phyloP scores from a whole-genome alignment of 2,888 invertebrate genomes.

The Bibio marci region DNA sequence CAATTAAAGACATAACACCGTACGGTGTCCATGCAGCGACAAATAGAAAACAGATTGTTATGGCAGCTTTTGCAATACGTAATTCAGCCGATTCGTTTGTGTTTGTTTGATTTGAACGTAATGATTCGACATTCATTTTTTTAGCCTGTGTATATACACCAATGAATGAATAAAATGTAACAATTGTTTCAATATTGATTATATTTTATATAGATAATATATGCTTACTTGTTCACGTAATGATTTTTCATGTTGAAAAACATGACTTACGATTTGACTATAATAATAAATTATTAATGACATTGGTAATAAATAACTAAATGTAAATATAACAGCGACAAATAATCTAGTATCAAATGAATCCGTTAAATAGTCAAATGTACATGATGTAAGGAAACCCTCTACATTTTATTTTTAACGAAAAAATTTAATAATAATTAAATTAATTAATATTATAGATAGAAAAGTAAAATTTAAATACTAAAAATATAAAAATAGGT shows the following conservation, averaged over 20 bases:
- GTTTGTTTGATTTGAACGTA: conserved; percentile 45
- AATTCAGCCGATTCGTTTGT: conserved; percentile 56
- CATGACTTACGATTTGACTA: conserved; percentile 72
- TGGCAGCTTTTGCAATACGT: conserved; percentile 73
- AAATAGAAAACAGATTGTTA: conserved; percentile 70
- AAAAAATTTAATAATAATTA: no score
- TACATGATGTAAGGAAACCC: conserved; percentile 76
- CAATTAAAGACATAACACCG: conserved; percentile 44
- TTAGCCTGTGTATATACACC: conserved; percentile 48
- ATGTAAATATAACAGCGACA: conserved; percentile 56
- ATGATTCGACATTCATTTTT: conserved; percentile 80
- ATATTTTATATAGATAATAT: conserved; percentile 22
- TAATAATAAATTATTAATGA: conserved; percentile 64
- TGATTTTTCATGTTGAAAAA: conserved; percentile 72
- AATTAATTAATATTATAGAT: no score
- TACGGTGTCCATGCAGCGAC: conserved; percentile 85
- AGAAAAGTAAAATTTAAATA: no score
- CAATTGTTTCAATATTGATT: not conserved
- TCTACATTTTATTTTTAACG: no score
- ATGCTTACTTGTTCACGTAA: conserved; percentile 42
- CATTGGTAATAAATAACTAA: conserved; percentile 65
- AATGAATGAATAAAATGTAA: not conserved
- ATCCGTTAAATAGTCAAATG: conserved; percentile 66
- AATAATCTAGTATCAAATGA: conserved; percentile 64
- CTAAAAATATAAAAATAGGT: no score